Percentiles rank a stretch among this genome's conserved stretches.
Conservation (phyloP, 2,113 vertebrate genomes). For the Lycocorax pyrrhopterus region DNA sequence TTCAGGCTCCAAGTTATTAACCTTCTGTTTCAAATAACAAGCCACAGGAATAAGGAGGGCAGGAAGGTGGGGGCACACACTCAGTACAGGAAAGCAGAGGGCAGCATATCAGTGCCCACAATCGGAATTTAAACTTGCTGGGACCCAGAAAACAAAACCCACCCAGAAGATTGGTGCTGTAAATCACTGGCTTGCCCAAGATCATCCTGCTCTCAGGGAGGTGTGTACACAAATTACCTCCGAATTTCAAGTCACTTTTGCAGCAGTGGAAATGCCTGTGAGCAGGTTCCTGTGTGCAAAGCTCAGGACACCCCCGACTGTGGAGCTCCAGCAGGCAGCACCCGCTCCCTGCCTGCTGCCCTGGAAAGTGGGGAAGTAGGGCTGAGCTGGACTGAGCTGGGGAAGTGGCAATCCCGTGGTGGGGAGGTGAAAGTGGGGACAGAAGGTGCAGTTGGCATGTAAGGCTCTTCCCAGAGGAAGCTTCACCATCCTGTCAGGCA, state of each 20-base stretch:
- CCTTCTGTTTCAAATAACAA: slow-evolving; percentile 20
- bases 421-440: background rate
- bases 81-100: background rate
- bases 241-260: background rate
- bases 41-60: background rate
- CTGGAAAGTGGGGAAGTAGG: background rate
- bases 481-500: background rate
- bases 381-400: background rate
- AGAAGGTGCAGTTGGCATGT: background rate
- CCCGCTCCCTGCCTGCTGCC: background rate
- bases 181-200: background rate
- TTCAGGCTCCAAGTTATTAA: slow-evolving; percentile 1
- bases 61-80: background rate
- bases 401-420: background rate
- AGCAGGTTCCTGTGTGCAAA: background rate
- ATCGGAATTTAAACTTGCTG: background rate
- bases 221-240: background rate
- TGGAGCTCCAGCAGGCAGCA: background rate
- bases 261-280: background rate
- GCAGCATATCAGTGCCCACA: background rate
- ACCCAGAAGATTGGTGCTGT: background rate
- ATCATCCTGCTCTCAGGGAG: background rate
- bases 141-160: background rate
- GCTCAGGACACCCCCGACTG: background rate
- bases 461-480: background rate